These are phyloP conservation scores for Fukomys damarensis DNA, from an alignment of 2,113 vertebrate genomes.

Conservation along the genomic window DNA sequence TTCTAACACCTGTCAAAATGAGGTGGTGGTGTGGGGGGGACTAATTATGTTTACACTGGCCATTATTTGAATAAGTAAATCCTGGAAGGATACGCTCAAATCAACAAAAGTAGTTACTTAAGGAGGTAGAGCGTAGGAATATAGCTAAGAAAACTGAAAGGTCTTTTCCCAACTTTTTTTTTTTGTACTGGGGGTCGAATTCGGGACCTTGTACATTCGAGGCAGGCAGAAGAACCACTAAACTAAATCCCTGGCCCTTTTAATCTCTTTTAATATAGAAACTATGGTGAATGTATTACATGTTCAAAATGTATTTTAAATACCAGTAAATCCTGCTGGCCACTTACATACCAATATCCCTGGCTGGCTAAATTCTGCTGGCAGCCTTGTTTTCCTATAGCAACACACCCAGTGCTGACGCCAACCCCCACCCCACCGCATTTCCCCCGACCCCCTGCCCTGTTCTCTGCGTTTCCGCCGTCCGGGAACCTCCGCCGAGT, in stretches of 20 bases:
- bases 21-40: neutral
- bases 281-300: neutral
- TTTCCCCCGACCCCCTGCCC: too few relatives aligned
- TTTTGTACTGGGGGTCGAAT: too few relatives aligned
- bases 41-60: neutral
- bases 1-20: neutral
- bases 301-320: neutral
- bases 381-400: neutral
- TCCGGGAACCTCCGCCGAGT: neutral
- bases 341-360: neutral
- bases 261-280: neutral
- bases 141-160: neutral
- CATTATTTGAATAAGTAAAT: constrained; percentile 57
- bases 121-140: neutral
- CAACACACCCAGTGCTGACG: neutral
- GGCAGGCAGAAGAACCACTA: too few relatives aligned
- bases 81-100: neutral
- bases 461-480: too few relatives aligned
- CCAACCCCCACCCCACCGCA: neutral
- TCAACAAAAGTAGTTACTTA: neutral
- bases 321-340: neutral
- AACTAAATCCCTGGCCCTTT: too few relatives aligned
- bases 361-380: neutral
- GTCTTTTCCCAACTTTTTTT: neutral
- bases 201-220: too few relatives aligned